Conservation (phyloP, 2,888 invertebrate species). For the Euproctis similis region DNA sequence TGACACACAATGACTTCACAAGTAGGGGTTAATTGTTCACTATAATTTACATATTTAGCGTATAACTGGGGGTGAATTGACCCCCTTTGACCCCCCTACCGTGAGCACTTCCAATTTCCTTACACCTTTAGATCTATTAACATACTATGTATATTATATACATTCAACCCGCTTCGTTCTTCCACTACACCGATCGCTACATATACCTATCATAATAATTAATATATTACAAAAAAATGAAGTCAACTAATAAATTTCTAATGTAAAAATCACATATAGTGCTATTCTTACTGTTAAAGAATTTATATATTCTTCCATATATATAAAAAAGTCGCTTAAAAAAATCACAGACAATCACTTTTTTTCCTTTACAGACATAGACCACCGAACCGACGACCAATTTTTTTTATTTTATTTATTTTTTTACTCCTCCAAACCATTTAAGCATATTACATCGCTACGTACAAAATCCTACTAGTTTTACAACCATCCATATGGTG, state of each 20-base stretch:
- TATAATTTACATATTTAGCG: no score
- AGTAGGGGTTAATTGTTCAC: conserved; percentile 15
- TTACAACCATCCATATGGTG: conserved; percentile 74
- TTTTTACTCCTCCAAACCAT: no score
- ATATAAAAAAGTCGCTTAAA: conserved; percentile 77
- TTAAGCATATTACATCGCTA: conserved; percentile 68
- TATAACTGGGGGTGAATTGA: no score
- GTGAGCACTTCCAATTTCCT: conserved; percentile 17
- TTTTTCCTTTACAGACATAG: conserved; percentile 74
- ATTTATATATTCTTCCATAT: conserved; percentile 67
- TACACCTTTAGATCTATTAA: conserved; percentile 37
- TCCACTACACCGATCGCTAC: conserved; percentile 46
- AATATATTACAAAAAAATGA: conserved; percentile 66
- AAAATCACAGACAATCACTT: conserved; percentile 78
- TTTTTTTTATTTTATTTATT: no score
- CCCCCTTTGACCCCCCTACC: conserved; percentile 14
- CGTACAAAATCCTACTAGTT: conserved; percentile 74
- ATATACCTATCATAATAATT: conserved; percentile 45
- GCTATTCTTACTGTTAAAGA: conserved; percentile 76
- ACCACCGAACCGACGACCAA: conserved; percentile 68
- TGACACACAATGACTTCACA: conserved; percentile 26
- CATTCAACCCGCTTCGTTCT: conserved; percentile 61
- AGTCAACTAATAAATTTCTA: conserved; percentile 68
- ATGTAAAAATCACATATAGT: conserved; percentile 75
- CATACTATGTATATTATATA: conserved; percentile 48